phyloP scores from a whole-genome alignment of 2,888 invertebrate genomes.

The Ophioninae sp. region DNA sequence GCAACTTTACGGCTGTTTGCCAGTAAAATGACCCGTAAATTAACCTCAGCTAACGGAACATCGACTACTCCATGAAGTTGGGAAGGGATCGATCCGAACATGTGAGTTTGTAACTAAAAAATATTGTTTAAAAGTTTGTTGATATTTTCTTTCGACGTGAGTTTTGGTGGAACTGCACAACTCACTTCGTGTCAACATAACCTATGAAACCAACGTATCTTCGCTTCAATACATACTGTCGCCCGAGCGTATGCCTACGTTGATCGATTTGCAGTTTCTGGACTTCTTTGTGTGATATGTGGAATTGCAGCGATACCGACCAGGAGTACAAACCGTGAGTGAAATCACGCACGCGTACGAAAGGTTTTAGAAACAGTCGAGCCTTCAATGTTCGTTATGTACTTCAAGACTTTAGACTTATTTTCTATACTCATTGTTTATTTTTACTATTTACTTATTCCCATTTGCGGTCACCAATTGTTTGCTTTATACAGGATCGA shows the following conservation, averaged over 20 bases:
- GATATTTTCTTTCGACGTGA: not conserved
- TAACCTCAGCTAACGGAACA: conserved; percentile 10
- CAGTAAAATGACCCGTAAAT: conserved; percentile 9
- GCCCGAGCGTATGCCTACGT: not conserved
- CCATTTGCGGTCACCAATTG: not conserved
- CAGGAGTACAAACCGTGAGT: not conserved
- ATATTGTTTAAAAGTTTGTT: too few relatives aligned
- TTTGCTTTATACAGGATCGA: not conserved
- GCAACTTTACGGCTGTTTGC: conserved; percentile 8
- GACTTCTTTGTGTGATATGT: not conserved
- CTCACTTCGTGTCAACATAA: not conserved
- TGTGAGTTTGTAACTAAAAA: not conserved
- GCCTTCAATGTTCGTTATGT: not conserved
- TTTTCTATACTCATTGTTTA: not conserved
- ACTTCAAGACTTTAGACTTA: not conserved
- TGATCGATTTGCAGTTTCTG: not conserved
- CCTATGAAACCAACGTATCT: not conserved
- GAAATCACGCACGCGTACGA: too few relatives aligned
- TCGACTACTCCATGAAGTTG: not conserved
- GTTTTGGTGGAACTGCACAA: not conserved
- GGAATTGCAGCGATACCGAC: not conserved
- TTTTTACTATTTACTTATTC: not conserved
- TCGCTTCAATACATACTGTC: not conserved
- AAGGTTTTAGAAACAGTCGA: not conserved
- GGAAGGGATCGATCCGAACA: not conserved